Conservation (phyloP, 1,140 invertebrate genomes). For the Cydia strobilella region DNA sequence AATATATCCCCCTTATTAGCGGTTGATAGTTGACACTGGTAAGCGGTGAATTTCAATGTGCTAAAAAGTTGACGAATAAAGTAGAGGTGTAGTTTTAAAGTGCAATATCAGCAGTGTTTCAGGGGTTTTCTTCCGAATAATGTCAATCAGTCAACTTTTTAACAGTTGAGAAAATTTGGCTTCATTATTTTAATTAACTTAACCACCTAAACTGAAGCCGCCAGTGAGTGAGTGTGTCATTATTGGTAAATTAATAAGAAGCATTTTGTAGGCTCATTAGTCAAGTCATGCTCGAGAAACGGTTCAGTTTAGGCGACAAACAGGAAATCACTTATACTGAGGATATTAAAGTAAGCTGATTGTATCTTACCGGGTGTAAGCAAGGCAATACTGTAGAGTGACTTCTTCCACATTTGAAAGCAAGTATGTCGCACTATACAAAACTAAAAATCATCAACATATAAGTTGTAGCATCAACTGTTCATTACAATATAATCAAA, state of each 20-base stretch:
- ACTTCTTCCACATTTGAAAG: conserved; percentile 80
- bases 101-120: conserved; percentile 26
- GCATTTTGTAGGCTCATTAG: conserved; percentile 39
- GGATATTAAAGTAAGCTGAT: conserved; percentile 79
- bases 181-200: conserved; percentile 64
- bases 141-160: conserved; percentile 57
- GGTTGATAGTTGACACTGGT: conserved; percentile 75
- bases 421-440: conserved; percentile 78
- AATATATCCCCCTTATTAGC: conserved; percentile 65
- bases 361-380: conserved; percentile 79
- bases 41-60: conserved; percentile 55
- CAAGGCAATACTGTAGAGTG: conserved; percentile 79
- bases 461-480: conserved; percentile 77
- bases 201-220: conserved; percentile 68
- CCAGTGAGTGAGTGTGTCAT: conserved; percentile 38
- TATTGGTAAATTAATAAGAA: conserved; percentile 46
- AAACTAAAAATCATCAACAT: conserved; percentile 76
- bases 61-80: conserved; percentile 60
- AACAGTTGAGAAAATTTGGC: conserved; percentile 56
- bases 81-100: not conserved
- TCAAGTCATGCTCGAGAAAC: conserved; percentile 35
- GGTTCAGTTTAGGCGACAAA: conserved; percentile 70
- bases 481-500: conserved; percentile 70
- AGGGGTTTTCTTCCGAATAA: not conserved
- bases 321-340: conserved; percentile 75